These are phyloP conservation scores for Malthinus seriepunctatus DNA, from an alignment of 2,888 invertebrate species.

Conservation along the genomic window DNA sequence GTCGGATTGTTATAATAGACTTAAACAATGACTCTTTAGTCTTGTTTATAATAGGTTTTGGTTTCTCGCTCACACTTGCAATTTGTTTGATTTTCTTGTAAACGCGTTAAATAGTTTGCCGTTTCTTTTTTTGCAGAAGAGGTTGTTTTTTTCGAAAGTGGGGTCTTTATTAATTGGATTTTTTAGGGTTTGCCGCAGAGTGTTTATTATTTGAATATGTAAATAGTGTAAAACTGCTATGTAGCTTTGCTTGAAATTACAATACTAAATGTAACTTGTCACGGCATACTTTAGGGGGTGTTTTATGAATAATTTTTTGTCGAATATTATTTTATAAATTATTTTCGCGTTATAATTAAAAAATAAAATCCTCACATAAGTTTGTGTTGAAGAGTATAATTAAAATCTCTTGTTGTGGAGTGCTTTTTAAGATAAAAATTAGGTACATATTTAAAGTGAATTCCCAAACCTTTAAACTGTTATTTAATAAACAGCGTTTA, in stretches of 20 bases:
- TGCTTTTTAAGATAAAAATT: not conserved
- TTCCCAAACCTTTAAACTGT: conserved; percentile 19
- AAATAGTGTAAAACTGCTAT: conserved; percentile 6
- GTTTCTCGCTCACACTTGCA: too few species aligned
- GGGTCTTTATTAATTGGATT: not conserved
- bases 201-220: conserved; percentile 6
- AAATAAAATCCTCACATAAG: too few species aligned
- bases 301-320: not conserved
- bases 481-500: conserved; percentile 29
- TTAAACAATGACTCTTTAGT: too few species aligned
- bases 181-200: conserved; percentile 7
- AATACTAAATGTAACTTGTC: conserved; percentile 6
- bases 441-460: conserved; percentile 8
- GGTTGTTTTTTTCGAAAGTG: too few species aligned
- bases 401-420: not conserved
- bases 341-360: not conserved
- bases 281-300: not conserved
- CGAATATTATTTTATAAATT: not conserved
- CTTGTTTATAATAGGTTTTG: too few species aligned
- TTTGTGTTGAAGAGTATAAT: not conserved
- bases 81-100: too few species aligned
- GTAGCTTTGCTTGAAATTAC: conserved; percentile 6
- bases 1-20: too few species aligned
- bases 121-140: too few species aligned
- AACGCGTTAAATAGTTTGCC: too few species aligned